phyloP scores from a whole-genome alignment of 2,797 vertebrate genomes.

The Ptychadena robeensis region DNA sequence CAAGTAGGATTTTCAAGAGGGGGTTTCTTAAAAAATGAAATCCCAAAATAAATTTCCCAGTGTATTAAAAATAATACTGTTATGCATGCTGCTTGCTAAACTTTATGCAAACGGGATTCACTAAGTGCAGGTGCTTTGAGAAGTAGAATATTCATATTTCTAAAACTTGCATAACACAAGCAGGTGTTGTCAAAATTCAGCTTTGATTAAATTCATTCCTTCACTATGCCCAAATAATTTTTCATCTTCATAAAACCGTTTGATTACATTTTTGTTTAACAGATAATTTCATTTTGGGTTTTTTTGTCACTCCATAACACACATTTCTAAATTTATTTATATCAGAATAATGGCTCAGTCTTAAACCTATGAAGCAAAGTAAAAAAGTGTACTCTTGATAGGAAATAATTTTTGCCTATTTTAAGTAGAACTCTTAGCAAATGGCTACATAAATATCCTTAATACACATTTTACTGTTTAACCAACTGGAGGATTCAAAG shows the following conservation, averaged over 20 bases:
- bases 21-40: background rate
- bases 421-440: too few species aligned
- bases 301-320: conserved; percentile 7
- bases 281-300: conserved; percentile 43
- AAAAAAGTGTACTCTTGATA: background rate
- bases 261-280: conserved; percentile 26
- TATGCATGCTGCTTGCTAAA: conserved; percentile 38
- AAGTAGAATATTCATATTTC: conserved; percentile 54
- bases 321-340: conserved; percentile 14
- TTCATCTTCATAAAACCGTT: conserved; percentile 45
- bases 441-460: too few species aligned
- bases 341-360: background rate
- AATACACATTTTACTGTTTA: too few species aligned
- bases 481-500: too few species aligned
- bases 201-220: conserved; percentile 56
- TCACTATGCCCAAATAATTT: conserved; percentile 37
- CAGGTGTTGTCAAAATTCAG: conserved; percentile 57
- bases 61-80: conserved; percentile 30
- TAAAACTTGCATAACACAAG: conserved; percentile 51
- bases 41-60: background rate
- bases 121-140: conserved; percentile 52
- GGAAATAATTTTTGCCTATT: too few species aligned
- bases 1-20: background rate
- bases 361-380: background rate
- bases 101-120: conserved; percentile 55